Conservation (phyloP, 2,113 vertebrate species). For the Carettochelys insculpta region DNA sequence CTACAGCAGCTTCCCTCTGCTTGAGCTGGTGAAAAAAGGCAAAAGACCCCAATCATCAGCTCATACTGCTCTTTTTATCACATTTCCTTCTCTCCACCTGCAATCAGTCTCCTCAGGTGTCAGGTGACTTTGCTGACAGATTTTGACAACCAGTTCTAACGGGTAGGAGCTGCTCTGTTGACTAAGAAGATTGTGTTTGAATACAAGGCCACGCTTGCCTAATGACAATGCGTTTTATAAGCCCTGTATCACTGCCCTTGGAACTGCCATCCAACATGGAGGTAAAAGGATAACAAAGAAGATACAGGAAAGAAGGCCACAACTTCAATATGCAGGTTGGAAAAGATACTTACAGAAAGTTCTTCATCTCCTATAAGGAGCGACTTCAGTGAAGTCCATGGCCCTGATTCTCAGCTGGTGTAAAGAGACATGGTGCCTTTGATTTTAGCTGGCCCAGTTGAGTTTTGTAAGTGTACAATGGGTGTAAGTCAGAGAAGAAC, state of each 20-base stretch:
- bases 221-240: neutral
- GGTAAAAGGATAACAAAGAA: neutral
- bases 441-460: neutral
- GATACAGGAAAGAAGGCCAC: neutral
- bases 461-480: neutral
- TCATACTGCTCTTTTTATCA: neutral
- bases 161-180: no score
- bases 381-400: neutral
- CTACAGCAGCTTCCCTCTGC: neutral
- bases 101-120: neutral
- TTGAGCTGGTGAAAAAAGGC: neutral
- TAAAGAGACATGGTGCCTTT: neutral
- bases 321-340: neutral
- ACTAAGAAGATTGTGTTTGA: neutral
- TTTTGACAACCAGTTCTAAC: no score
- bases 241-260: neutral
- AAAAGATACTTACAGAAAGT: neutral
- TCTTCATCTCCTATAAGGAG: neutral
- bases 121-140: no score
- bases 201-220: neutral
- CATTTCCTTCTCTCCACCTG: neutral
- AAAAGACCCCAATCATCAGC: neutral
- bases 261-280: neutral
- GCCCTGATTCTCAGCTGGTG: neutral
- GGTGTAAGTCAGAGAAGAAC: neutral